These are phyloP conservation scores for Drosophila takahashii DNA, from an alignment of 1,140 invertebrate species.

Conservation along the genomic window DNA sequence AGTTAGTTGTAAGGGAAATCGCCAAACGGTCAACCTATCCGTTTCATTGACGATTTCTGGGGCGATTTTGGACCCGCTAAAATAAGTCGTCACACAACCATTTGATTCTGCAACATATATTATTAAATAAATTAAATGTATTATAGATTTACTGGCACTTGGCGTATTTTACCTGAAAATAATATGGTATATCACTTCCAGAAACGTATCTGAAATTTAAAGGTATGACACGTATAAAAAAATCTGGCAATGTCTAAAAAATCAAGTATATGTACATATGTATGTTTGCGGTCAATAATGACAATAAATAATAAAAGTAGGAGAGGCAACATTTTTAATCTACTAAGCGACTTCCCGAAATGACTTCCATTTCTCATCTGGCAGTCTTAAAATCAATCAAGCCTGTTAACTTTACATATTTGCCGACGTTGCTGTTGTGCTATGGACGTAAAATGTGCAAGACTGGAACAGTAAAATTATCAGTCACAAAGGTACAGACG, in stretches of 20 bases:
- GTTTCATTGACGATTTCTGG: slow-evolving; percentile 54
- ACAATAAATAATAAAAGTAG: not conserved
- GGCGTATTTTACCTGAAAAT: slow-evolving; percentile 4
- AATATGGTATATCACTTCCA: not conserved
- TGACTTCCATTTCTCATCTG: not conserved
- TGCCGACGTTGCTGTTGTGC: slow-evolving; percentile 65
- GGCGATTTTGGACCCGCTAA: slow-evolving; percentile 43
- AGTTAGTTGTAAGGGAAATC: slow-evolving; percentile 35
- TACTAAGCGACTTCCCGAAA: too few species aligned
- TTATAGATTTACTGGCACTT: not conserved
- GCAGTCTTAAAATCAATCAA: not conserved
- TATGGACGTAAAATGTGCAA: slow-evolving; percentile 10
- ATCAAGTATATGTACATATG: not conserved
- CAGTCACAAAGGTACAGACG: slow-evolving; percentile 13
- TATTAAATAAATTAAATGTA: not conserved
- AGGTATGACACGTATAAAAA: not conserved
- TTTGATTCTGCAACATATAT: slow-evolving; percentile 39
- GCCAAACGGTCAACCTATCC: slow-evolving; percentile 31
- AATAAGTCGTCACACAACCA: slow-evolving; percentile 67
- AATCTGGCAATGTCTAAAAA: not conserved
- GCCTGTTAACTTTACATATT: slow-evolving; percentile 22
- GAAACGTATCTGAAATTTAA: slow-evolving; percentile 11
- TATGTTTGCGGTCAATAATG: not conserved
- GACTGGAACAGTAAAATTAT: slow-evolving; percentile 1
- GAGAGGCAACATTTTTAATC: not conserved